Conservation (phyloP, 1,140 invertebrate species). For the Heliconius himera region DNA sequence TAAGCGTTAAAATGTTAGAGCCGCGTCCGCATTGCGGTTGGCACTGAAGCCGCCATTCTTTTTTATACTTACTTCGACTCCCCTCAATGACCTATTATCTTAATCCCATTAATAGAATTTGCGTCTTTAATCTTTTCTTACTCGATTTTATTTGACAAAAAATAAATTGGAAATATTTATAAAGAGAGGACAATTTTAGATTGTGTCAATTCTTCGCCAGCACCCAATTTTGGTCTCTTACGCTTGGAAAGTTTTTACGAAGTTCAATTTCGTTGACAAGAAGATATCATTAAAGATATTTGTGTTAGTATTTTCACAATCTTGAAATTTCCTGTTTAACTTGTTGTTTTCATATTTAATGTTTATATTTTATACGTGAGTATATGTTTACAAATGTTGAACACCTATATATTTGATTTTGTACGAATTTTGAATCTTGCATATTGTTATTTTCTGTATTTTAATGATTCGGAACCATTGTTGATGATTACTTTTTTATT, state of each 20-base stretch:
- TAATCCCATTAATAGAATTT: conserved; percentile 13
- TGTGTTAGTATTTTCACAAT: background rate
- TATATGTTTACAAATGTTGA: background rate
- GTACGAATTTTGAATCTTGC: too few species aligned
- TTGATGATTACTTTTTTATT: too few species aligned
- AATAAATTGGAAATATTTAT: conserved; percentile 6
- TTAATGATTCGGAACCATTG: too few species aligned
- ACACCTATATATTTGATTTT: background rate
- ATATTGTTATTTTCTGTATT: too few species aligned
- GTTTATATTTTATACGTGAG: background rate
- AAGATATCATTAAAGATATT: conserved; percentile 14
- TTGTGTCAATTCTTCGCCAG: background rate
- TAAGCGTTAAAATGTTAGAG: conserved; percentile 26
- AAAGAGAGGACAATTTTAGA: background rate
- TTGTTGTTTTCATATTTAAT: background rate
- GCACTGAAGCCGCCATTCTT: conserved; percentile 27
- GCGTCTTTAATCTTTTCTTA: conserved; percentile 19
- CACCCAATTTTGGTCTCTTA: background rate
- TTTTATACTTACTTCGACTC: conserved; percentile 13
- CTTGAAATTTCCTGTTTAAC: background rate
- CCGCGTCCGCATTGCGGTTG: conserved; percentile 38
- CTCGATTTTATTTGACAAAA: conserved; percentile 1
- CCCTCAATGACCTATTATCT: conserved; percentile 19
- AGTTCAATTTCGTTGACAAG: conserved; percentile 13
- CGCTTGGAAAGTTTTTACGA: conserved; percentile 1